These are phyloP conservation scores for Sphaerodactylus townsendi DNA, from an alignment of 2,113 vertebrate species.

Conservation along the genomic window DNA sequence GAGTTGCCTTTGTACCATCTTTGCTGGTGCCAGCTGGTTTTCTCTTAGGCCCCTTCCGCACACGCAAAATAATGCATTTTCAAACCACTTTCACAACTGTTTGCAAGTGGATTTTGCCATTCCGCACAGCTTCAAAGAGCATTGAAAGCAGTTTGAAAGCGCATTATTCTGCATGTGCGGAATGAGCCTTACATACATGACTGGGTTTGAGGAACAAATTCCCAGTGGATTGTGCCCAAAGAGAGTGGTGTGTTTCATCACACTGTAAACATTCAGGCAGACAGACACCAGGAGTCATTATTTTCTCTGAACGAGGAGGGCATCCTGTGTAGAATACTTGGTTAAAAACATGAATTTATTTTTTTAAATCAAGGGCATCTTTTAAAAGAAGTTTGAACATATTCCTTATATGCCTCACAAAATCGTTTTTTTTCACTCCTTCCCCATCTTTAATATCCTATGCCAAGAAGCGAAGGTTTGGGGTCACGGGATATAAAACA, in stretches of 20 bases:
- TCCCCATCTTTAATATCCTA: background rate
- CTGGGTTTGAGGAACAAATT: background rate
- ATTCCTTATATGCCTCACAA: too few species aligned
- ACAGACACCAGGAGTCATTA: background rate
- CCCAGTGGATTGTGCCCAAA: background rate
- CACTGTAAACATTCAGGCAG: background rate
- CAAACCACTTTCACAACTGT: too few species aligned
- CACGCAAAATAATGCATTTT: too few species aligned
- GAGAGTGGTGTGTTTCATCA: background rate
- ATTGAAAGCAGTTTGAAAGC: too few species aligned
- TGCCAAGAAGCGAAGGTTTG: background rate
- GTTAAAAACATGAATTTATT: background rate
- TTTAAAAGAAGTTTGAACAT: background rate
- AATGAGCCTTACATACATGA: too few species aligned
- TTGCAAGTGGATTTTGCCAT: too few species aligned
- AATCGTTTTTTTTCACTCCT: background rate
- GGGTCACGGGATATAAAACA: background rate
- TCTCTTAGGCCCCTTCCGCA: too few species aligned
- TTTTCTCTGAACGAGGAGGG: background rate
- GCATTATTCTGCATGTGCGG: too few species aligned
- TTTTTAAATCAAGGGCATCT: background rate
- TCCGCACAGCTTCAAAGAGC: too few species aligned
- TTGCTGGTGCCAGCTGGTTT: background rate
- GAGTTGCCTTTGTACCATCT: background rate
- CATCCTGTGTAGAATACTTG: background rate